phyloP scores from a whole-genome alignment of 2,113 vertebrate genomes.

The Pungitius pungitius region DNA sequence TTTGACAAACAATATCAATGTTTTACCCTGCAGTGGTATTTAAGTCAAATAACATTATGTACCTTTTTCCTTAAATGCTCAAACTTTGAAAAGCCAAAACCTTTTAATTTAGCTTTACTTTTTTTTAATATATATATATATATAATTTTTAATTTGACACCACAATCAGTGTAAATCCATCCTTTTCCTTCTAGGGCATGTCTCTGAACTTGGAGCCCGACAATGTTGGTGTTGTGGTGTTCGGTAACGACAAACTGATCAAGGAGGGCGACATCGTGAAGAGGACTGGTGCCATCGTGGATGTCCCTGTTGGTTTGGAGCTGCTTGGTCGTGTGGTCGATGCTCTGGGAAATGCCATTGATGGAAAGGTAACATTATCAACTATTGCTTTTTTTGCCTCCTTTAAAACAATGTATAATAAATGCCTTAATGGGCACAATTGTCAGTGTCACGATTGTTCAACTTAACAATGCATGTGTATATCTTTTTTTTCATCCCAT shows the following conservation, averaged over 20 bases:
- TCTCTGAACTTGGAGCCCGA: slow-evolving; percentile 99
- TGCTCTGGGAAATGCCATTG: slow-evolving; percentile 94
- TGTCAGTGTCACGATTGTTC: not conserved
- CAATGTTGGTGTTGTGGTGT: slow-evolving; percentile 99
- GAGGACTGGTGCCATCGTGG: slow-evolving; percentile 97
- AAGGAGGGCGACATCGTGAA: slow-evolving; percentile 98
- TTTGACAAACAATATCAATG: not conserved
- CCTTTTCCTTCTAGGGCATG: slow-evolving; percentile 87
- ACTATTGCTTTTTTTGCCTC: not conserved
- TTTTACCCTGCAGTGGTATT: not conserved
- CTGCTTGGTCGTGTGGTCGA: slow-evolving; percentile 97
- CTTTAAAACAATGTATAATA: not conserved
- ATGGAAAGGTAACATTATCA: slow-evolving; percentile 89
- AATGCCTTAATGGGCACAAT: not conserved
- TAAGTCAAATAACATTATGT: slow-evolving; percentile 6
- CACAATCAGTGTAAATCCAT: not conserved
- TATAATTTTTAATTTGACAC: no score
- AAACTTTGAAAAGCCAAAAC: not conserved
- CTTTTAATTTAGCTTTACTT: not conserved
- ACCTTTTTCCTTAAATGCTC: not conserved
- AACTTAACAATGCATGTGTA: not conserved
- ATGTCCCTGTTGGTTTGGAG: slow-evolving; percentile 94
- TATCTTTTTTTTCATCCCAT: not conserved
- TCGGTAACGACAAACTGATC: slow-evolving; percentile 98
- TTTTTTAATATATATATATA: no score